phyloP scores from a whole-genome alignment of 2,113 vertebrate genomes.

The Oceanites oceanicus region DNA sequence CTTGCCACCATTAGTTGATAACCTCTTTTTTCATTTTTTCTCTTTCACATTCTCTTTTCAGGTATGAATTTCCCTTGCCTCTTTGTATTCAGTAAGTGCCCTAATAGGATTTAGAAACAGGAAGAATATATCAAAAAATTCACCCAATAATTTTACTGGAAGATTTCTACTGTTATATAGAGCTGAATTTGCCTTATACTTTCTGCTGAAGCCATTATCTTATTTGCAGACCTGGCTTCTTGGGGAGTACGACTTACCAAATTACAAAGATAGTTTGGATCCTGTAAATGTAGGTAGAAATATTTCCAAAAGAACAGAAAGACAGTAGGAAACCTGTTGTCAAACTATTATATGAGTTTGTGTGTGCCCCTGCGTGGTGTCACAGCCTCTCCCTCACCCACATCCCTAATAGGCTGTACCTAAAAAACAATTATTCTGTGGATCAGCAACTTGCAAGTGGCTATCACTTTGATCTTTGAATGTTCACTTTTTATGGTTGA shows the following conservation, averaged over 20 bases:
- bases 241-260: background rate
- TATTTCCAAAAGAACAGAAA: background rate
- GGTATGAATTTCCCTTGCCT: background rate
- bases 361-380: background rate
- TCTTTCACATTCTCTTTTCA: background rate
- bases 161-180: background rate
- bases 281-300: background rate
- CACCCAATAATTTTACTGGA: background rate
- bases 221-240: background rate
- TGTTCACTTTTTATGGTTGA: background rate
- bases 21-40: background rate
- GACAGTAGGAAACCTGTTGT: background rate
- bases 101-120: background rate
- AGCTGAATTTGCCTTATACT: background rate
- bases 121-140: background rate
- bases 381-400: background rate
- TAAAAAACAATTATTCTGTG: background rate
- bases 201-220: background rate
- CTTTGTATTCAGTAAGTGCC: background rate
- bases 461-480: background rate
- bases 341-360: background rate
- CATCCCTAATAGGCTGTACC: accelerated
- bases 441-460: background rate
- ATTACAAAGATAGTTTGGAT: background rate
- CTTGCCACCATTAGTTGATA: background rate